These are phyloP conservation scores for Patella ulyssiponensis DNA, from an alignment of 2,888 invertebrate genomes.

Conservation along the genomic window DNA sequence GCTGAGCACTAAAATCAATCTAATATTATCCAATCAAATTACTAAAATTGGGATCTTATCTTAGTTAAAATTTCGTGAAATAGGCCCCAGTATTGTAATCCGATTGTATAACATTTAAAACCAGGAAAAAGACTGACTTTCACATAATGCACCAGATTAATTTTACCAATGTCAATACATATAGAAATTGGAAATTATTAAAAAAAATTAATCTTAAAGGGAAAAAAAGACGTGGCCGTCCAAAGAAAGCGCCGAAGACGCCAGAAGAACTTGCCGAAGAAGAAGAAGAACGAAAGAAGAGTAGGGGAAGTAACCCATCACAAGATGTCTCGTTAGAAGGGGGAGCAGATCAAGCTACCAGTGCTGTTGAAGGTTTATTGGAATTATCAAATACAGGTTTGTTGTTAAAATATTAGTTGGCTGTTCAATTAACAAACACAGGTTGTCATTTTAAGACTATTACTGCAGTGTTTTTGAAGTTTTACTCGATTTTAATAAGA, in stretches of 20 bases:
- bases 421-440: no score
- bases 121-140: no score
- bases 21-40: no score
- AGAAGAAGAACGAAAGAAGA: constrained; percentile 24
- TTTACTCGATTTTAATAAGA: no score
- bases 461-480: no score
- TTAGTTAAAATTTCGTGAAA: no score
- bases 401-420: neutral
- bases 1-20: no score
- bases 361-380: constrained; percentile 68
- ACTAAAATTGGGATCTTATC: no score
- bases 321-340: constrained; percentile 18
- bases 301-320: neutral
- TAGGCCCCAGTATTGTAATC: no score
- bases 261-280: constrained; percentile 21
- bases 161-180: neutral
- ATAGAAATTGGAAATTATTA: neutral
- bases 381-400: constrained; percentile 69
- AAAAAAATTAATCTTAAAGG: constrained; percentile 33
- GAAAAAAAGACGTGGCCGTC: constrained; percentile 58
- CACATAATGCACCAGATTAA: no score
- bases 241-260: constrained; percentile 43
- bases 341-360: constrained; percentile 29
- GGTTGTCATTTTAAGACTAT: no score
- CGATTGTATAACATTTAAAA: no score